Evolutionary conservation across 2,113 vertebrate species (phyloP).

Genomic region (Talpa occidentalis): DNA sequence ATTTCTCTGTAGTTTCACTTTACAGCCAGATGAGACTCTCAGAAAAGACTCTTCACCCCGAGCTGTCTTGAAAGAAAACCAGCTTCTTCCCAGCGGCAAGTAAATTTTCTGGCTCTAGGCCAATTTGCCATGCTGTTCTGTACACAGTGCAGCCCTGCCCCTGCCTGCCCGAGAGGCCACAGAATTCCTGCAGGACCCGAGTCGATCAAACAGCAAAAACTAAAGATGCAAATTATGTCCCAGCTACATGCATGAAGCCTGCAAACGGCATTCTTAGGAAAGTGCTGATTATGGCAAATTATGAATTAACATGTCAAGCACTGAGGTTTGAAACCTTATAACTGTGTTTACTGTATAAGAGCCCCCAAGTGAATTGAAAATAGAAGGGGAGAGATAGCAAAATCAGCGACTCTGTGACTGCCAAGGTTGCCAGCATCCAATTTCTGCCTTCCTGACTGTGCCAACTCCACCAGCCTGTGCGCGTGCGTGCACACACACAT

Average conservation of each 20-base stretch:
- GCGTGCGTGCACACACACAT: accelerated
- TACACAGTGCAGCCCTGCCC: accelerated
- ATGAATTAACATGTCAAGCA: slow-evolving; percentile 68
- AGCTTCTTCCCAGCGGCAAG: slow-evolving; percentile 26
- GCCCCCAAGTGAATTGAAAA: slow-evolving; percentile 7
- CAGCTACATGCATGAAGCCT: not conserved
- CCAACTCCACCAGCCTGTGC: accelerated
- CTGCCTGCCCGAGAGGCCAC: not conserved
- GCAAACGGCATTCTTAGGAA: slow-evolving; percentile 51
- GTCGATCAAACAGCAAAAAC: slow-evolving; percentile 15
- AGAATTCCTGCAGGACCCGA: slow-evolving; percentile 13
- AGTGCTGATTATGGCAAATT: slow-evolving; percentile 72
- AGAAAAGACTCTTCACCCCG: not conserved
- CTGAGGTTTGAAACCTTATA: slow-evolving; percentile 44
- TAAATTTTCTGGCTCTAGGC: not conserved
- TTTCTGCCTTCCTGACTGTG: not conserved
- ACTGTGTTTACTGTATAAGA: slow-evolving; percentile 57
- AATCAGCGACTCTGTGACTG: not conserved
- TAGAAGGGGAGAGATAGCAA: not conserved
- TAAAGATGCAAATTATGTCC: slow-evolving; percentile 54
- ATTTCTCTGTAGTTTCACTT: not conserved
- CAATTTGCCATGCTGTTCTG: not conserved
- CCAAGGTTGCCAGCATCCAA: not conserved
- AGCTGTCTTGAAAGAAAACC: not conserved
- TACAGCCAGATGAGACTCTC: not conserved